phyloP scores from a whole-genome alignment of 2,113 vertebrate species.

The Megaceryle maxima region DNA sequence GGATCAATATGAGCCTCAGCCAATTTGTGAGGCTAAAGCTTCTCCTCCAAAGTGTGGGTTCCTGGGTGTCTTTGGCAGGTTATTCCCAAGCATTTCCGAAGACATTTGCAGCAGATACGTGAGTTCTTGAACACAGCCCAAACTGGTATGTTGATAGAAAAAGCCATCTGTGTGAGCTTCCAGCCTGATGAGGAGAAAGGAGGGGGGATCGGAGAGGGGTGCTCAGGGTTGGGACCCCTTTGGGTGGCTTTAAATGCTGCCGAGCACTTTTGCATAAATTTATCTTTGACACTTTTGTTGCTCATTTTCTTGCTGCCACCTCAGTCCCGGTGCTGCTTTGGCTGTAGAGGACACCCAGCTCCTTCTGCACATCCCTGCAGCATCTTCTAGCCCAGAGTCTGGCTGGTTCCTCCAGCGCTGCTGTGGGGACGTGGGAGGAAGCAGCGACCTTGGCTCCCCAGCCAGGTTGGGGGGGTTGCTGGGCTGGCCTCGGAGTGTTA shows the following conservation, averaged over 20 bases:
- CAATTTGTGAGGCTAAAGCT: not conserved
- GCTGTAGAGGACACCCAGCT: not conserved
- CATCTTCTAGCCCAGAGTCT: accelerated
- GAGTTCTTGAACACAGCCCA: not conserved
- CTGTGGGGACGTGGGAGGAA: not conserved
- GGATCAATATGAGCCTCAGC: accelerated
- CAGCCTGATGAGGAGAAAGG: not conserved
- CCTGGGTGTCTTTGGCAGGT: not conserved
- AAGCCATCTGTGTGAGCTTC: not conserved
- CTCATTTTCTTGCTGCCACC: not conserved
- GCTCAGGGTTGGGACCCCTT: not conserved
- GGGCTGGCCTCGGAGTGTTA: not conserved
- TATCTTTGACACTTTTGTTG: not conserved
- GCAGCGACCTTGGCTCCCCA: too few species aligned
- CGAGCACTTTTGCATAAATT: not conserved
- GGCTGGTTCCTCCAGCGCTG: not conserved
- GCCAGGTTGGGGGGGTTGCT: not conserved
- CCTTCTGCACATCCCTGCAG: accelerated
- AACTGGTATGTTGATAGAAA: not conserved
- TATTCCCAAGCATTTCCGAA: accelerated
- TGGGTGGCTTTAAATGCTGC: not conserved
- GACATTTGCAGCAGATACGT: not conserved
- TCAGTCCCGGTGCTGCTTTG: not conserved
- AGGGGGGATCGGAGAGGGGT: not conserved
- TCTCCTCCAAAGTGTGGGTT: not conserved